Evolutionary conservation across 2,888 invertebrate species (phyloP), one percentile per base, ranked within the genome.

Genomic region (Scaptomyza caliginosa): DNA sequence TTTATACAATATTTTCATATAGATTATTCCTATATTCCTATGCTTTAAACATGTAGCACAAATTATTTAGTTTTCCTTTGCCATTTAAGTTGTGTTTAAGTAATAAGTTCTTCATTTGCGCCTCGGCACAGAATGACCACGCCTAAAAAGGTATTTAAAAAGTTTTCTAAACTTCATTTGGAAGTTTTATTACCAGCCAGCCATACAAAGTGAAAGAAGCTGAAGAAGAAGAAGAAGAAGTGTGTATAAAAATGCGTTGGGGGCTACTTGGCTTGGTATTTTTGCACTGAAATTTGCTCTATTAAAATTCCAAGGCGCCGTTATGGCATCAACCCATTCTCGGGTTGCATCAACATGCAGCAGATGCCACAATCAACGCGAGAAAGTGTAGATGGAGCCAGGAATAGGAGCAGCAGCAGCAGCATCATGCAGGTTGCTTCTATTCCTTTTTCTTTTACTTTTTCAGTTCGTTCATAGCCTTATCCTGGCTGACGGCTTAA

Each of bases 151-250:
- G 84, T 81, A 84, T 81, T 81, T 81, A 86, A 86, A 77, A 83
- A 82, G 64, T 82, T 87, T 87, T 67, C 83, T 85, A 79, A 84
- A 87, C 83, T 84, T 85, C 79, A 84, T 84, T 84, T 87, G 79
- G 68, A 85, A 87, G 83, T 84, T 84, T 83, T 83, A 83, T 83
- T 81, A 68, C 74, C 69, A 73, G 64, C 36, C 42, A 26, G 36
- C 32, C 32, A 13, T 10, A 16, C 48, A 38, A 55, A 34, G n/a
- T n/a, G 16, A 26, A 32, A 28, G n/a, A 38, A 21, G 11, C 30
- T 19, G 19, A 8, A 10, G 3, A 26, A 24, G 40, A 16, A 43
- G 13, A 30, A 26, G 13, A 8, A 34, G 34, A 8, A 30, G 46
- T 30, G 21, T 21, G 8, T 13, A 45, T 19, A 43, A 21, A 59